Base-by-base conservation (phyloP, 1,140 invertebrate species). In the Scaptomyza hsui region DNA sequence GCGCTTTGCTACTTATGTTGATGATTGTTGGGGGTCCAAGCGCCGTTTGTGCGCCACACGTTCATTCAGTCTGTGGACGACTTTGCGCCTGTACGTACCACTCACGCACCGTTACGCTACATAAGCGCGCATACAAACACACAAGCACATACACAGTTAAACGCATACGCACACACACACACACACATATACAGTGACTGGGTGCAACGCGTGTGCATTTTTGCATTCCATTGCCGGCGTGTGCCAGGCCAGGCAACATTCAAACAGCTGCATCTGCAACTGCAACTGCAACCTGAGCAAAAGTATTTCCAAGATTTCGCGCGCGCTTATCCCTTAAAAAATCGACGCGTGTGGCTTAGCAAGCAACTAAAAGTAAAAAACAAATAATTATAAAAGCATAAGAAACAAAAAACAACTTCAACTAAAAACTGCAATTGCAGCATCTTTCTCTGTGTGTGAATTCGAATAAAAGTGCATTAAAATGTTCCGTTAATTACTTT, bases 11-110 rank as follows among this genome's bases (percentile, higher is more conserved):
- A 88, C 81, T 85, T 85, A 85, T 85, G 81, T 75, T 81, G 74
- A 82, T 82, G 78, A 82, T 75, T 83, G 80, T 81, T 83, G 80
- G 78, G 80, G 80, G 82, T 86, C 82, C 82, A 88, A 86, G 81
- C 82, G 82, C 78, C 82, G 78, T 86, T 82, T 77, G 81, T 86
- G 81, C 81, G 82, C 82, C 74, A 72, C 82, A 88, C 82, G 82
- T 88, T 86, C 82, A 86, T 86, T 86, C 82, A 86, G 78, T 81
- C 83, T 76, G 74, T 78, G 69, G 70, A 81, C 79, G 78, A 82
- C 82, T 68, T 86, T 86, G 78, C 82, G 83, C 81, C 82, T 82
- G 82, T 88, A 82, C 82, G 81, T 72, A 88, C 81, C 78, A 75
- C 76, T 68, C 70, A 72, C 70, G 70, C 70, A 61, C 56, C 63